phyloP scores from a whole-genome alignment of 2,888 invertebrate genomes.

The Amphimallon solstitiale region DNA sequence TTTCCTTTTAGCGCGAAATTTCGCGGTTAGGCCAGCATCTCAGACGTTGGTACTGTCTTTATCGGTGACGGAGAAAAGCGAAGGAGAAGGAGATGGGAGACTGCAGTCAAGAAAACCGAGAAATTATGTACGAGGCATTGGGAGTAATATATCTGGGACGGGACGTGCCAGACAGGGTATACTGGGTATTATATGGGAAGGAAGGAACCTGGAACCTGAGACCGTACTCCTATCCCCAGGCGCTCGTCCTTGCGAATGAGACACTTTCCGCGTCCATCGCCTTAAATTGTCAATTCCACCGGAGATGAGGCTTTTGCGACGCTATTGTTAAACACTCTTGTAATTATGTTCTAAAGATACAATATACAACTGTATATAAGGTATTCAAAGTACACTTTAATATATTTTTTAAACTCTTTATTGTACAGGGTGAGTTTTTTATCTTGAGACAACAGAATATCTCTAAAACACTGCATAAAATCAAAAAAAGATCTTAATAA shows the following conservation, averaged over 20 bases:
- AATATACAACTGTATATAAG: no score
- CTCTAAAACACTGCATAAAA: no score
- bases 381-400: no score
- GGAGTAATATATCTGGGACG: slow-evolving; percentile 64
- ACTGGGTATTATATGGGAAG: slow-evolving; percentile 63
- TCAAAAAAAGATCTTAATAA: no score
- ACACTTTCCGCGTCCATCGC: slow-evolving; percentile 59
- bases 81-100: slow-evolving; percentile 39
- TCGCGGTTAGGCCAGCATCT: slow-evolving; percentile 32
- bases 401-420: no score
- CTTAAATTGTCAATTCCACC: slow-evolving; percentile 33
- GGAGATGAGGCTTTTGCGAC: slow-evolving; percentile 15
- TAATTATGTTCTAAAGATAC: slow-evolving; percentile 20
- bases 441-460: no score
- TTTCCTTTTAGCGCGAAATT: slow-evolving; percentile 2
- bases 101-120: slow-evolving; percentile 53
- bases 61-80: background rate
- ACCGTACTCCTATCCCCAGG: slow-evolving; percentile 58
- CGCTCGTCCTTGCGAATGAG: slow-evolving; percentile 62
- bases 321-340: slow-evolving; percentile 26
- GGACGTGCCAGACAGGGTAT: slow-evolving; percentile 65
- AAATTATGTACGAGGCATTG: slow-evolving; percentile 66
- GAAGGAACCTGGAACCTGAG: slow-evolving; percentile 61
- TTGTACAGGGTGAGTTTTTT: no score
- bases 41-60: slow-evolving; percentile 11